Evolutionary conservation across 2,888 invertebrate species (phyloP), one percentile per base, ranked within the genome.

Genomic region (Hypselothyrea guttata): DNA sequence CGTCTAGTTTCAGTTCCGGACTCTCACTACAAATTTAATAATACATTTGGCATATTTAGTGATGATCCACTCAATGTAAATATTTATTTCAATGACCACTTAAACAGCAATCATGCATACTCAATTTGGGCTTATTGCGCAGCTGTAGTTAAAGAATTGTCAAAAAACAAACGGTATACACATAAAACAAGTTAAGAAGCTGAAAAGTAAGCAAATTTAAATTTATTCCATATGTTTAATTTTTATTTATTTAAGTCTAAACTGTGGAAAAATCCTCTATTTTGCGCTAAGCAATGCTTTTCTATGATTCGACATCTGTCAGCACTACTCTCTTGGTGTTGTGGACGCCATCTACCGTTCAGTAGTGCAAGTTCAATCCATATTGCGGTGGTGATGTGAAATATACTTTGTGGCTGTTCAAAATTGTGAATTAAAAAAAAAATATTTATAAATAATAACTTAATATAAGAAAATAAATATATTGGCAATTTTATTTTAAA

Each of bases 311-410:
- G n/a, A n/a, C n/a, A n/a, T n/a, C n/a, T n/a, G n/a, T n/a, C n/a
- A 12, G 8, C 1, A 15, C 2, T n/a, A n/a, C n/a, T n/a, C n/a
- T n/a, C n/a, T n/a, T n/a, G n/a, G n/a, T n/a, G n/a, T n/a, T n/a
- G n/a, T n/a, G n/a, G n/a, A n/a, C 18, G 58, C 69, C 44, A 52
- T 37, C 70, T 51, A 22, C 7, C 33, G 47, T 4, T 2, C 1
- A 13, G 13, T 16, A 48, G 56, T 1, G 1, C 2, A 22, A 7
- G 37, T 28, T n/a, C n/a, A 46, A 8, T 1, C 1, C 9, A 12
- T 7, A 22, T 7, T 7, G n/a, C n/a, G n/a, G n/a, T n/a, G n/a
- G n/a, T n/a, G n/a, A n/a, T n/a, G n/a, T 49, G 15, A 41, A 9
- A 44, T 38, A 49, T 51, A 41, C 1, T 40, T 41, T 53, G 4